Evolutionary conservation across 2,888 invertebrate genomes (phyloP), one percentile per base, ranked within the genome.

Genomic region (Chrysopilus asiliformis): DNA sequence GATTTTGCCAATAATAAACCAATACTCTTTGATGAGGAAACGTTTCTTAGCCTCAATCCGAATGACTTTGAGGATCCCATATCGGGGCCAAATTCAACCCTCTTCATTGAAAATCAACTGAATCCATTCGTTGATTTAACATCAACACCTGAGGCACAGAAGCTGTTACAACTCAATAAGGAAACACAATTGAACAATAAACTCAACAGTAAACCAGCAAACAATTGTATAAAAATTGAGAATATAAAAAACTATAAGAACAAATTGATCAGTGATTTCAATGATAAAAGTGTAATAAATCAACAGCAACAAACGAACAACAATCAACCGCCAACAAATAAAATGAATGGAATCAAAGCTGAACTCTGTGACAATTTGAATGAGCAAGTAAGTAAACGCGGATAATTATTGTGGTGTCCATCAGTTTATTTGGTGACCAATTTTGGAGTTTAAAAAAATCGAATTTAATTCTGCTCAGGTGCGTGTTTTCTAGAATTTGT

Each of bases 301-400:
- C 13, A 34, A 27, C 12, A n/a, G 16, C 24, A 39, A 34, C 31
- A 50, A 48, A 17, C 38, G 34, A 15, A 43, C 34, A 19, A 39
- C 32, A 14, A 39, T 37, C 13, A 32, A 32, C n/a, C 5, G 32
- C 35, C 27, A 42, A 41, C 36, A 18, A 43, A 38, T 32, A 50
- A 36, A 54, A 60, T 60, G 60, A 59, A 56, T 46, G 62, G 58
- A 32, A 48, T 60, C 33, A 58, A 56, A 41, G 58, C 60, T 22
- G 64, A 62, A 38, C 52, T 62, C 40, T 63, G 62, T 49, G 64
- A 62, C 41, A 62, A 58, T 53, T 51, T 64, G 28, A 60, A 60
- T 41, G 62, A 64, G 50, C 63, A 64, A 64, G 63, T 64, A 59
- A 56, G 57, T 49, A 22, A n/a, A n/a, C n/a, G n/a, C n/a, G n/a